Conservation (phyloP, 2,888 invertebrate genomes). For the Apotomis capreana region DNA sequence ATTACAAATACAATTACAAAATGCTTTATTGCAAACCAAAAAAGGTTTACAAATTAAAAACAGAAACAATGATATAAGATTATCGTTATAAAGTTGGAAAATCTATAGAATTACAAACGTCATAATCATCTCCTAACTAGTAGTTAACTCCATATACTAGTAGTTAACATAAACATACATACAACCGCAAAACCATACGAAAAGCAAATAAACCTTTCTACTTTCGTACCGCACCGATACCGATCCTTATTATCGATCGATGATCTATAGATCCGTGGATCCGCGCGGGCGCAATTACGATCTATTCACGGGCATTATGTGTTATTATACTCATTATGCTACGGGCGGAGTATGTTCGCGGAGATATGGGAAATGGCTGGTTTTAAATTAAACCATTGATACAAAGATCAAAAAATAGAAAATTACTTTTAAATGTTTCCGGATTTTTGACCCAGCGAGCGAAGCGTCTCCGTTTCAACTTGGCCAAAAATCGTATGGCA, state of each 20-base stretch:
- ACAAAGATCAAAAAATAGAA: neutral
- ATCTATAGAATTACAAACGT: no score
- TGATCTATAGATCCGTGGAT: conserved; percentile 71
- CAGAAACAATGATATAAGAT: no score
- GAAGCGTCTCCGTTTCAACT: no score
- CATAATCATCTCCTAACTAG: neutral
- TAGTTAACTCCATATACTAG: neutral
- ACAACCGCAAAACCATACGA: conserved; percentile 1
- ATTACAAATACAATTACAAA: no score
- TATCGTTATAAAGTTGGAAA: no score
- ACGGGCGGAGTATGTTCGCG: conserved; percentile 40
- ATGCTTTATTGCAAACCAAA: no score
- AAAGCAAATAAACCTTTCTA: conserved; percentile 45
- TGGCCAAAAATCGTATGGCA: no score
- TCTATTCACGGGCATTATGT: conserved; percentile 62
- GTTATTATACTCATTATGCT: conserved; percentile 49
- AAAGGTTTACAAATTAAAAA: no score
- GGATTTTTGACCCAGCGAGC: no score
- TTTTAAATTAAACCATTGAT: neutral
- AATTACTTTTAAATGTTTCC: neutral
- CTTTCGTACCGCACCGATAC: conserved; percentile 56
- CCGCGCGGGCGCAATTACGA: conserved; percentile 68
- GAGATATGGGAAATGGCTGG: conserved; percentile 42
- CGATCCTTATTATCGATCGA: conserved; percentile 69
- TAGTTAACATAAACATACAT: neutral